Percentiles rank a stretch among this genome's conserved stretches.
phyloP scores from a whole-genome alignment of 2,888 invertebrate genomes.

The Cataglyphis cursor region DNA sequence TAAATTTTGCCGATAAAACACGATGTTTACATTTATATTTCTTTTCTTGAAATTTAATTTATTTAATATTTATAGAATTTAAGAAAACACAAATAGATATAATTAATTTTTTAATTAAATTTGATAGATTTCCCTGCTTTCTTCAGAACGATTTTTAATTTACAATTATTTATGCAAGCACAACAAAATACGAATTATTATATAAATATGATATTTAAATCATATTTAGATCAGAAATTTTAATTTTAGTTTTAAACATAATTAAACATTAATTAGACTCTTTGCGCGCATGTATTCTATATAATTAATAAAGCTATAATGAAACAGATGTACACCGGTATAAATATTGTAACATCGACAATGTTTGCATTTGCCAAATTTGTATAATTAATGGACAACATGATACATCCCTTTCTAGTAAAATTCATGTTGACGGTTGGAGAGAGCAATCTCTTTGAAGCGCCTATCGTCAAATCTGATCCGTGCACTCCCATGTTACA shows the following conservation, averaged over 20 bases:
- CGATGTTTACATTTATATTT: background rate
- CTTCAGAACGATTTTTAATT: conserved; percentile 10
- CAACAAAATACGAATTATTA: background rate
- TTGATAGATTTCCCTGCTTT: background rate
- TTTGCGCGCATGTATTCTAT: background rate
- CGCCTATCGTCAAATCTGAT: background rate
- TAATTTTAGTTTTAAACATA: conserved; percentile 24
- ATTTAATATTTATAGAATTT: conserved; percentile 3
- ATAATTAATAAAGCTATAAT: conserved; percentile 31
- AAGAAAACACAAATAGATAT: background rate
- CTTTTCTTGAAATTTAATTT: background rate
- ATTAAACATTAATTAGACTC: conserved; percentile 65
- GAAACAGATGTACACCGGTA: background rate
- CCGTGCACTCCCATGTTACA: conserved; percentile 6
- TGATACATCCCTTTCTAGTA: background rate
- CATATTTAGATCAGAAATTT: conserved; percentile 11
- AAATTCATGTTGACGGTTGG: background rate
- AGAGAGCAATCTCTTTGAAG: conserved; percentile 12
- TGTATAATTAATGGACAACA: conserved; percentile 13
- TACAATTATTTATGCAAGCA: conserved; percentile 33
- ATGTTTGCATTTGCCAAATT: background rate
- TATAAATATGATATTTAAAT: conserved; percentile 9
- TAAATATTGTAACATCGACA: background rate
- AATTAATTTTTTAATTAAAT: conserved; percentile 37
- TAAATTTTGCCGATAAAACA: background rate